Evolutionary conservation across 2,888 invertebrate genomes (phyloP).

Genomic region (Peribatodes rhomboidaria): DNA sequence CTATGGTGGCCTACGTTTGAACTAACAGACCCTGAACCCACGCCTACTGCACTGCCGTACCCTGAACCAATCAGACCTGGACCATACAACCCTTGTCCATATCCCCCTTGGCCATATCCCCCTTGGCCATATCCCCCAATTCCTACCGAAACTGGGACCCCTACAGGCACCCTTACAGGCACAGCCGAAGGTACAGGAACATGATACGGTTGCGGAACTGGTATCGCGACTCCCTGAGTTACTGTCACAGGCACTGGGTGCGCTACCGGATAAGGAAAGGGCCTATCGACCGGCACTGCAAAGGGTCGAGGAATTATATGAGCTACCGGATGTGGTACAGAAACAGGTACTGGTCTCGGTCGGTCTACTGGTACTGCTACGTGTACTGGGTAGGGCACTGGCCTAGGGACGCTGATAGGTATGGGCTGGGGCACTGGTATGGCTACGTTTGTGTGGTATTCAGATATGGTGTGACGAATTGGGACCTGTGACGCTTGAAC

Average conservation of each 20-base stretch:
- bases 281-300: constrained; percentile 82
- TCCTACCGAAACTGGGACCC: constrained; percentile 52
- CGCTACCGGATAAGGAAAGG: constrained; percentile 84
- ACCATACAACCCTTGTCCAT: constrained; percentile 13
- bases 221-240: constrained; percentile 83
- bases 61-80: constrained; percentile 26
- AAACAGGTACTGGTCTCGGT: constrained; percentile 78
- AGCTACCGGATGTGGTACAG: constrained; percentile 81
- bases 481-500: constrained; percentile 55
- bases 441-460: constrained; percentile 80
- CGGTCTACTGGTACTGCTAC: constrained; percentile 82
- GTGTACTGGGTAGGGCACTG: constrained; percentile 82
- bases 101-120: constrained; percentile 12
- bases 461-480: constrained; percentile 73
- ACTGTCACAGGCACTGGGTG: constrained; percentile 83
- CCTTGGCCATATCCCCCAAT: constrained; percentile 35
- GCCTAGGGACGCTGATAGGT: constrained; percentile 67
- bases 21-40: constrained; percentile 27
- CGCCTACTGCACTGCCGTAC: constrained; percentile 14
- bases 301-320: constrained; percentile 78
- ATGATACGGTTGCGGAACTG: constrained; percentile 83
- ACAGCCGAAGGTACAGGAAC: constrained; percentile 76
- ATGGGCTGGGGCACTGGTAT: constrained; percentile 84
- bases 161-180: constrained; percentile 71
- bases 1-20: constrained; percentile 17